Conservation (phyloP, 1,140 invertebrate species). For the Ridgeia piscesae region DNA sequence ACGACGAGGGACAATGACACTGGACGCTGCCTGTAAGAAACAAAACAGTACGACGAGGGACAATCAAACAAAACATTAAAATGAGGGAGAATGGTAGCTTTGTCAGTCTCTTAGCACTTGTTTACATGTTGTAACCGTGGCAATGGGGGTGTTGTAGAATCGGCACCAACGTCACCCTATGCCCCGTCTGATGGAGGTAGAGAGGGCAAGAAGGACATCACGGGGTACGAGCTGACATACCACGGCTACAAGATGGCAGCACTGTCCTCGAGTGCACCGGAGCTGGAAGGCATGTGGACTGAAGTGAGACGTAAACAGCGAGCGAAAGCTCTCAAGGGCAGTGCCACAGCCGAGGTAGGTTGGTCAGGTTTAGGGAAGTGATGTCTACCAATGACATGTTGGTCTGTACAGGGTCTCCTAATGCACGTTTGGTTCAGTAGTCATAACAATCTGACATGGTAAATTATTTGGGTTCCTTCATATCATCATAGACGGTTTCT, state of each 20-base stretch:
- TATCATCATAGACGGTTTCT: too few relatives aligned
- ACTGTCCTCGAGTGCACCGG: conserved; percentile 50
- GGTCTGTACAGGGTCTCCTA: too few relatives aligned
- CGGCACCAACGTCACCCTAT: conserved; percentile 24
- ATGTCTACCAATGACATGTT: too few relatives aligned
- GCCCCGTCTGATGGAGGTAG: conserved; percentile 24
- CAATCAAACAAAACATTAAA: too few relatives aligned
- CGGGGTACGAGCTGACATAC: not conserved
- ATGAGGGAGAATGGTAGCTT: not conserved
- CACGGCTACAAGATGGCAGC: conserved; percentile 18
- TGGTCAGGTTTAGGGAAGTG: too few relatives aligned
- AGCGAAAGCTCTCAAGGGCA: conserved; percentile 23
- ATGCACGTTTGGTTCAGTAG: too few relatives aligned
- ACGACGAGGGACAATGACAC: too few relatives aligned
- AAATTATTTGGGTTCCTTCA: too few relatives aligned
- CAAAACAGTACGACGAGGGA: too few relatives aligned
- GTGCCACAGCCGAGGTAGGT: conserved; percentile 8
- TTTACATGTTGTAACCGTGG: conserved; percentile 9
- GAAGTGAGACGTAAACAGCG: conserved; percentile 44
- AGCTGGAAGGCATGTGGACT: conserved; percentile 46
- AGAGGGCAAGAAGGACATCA: not conserved
- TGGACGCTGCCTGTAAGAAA: too few relatives aligned
- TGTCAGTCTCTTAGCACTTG: not conserved
- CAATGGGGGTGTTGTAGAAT: conserved; percentile 18
- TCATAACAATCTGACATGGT: too few relatives aligned